These are phyloP conservation scores for Synodontis membranacea DNA, from an alignment of 2,113 vertebrate species.

Conservation along the genomic window DNA sequence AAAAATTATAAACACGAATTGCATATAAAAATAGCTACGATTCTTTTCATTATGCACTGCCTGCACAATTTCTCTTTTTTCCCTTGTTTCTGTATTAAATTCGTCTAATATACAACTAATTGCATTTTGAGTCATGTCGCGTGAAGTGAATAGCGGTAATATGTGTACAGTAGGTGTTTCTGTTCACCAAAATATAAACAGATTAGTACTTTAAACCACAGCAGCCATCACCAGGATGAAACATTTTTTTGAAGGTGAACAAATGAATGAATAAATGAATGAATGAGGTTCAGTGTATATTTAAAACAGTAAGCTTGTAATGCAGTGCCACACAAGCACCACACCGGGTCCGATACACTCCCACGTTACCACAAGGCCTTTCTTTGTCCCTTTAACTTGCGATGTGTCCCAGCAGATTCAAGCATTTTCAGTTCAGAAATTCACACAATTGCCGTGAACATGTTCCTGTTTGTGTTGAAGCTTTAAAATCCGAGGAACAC, in stretches of 20 bases:
- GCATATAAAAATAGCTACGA: background rate
- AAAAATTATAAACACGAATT: background rate
- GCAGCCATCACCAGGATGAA: background rate
- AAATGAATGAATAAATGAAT: background rate
- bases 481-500: slow-evolving; percentile 19
- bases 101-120: background rate
- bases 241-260: background rate
- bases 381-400: background rate
- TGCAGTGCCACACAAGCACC: background rate
- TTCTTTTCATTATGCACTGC: background rate
- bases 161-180: background rate
- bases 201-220: background rate
- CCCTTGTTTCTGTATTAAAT: background rate
- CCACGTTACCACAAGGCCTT: background rate
- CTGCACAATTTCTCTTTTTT: background rate
- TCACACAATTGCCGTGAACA: background rate
- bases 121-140: too few relatives aligned
- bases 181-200: background rate
- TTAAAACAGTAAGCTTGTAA: background rate
- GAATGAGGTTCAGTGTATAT: background rate
- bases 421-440: background rate
- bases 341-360: background rate
- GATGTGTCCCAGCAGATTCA: background rate
- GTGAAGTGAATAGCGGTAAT: background rate
- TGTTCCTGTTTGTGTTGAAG: background rate